Evolutionary conservation across 2,113 vertebrate species (phyloP).

Genomic region (Mastomys natalensis): DNA sequence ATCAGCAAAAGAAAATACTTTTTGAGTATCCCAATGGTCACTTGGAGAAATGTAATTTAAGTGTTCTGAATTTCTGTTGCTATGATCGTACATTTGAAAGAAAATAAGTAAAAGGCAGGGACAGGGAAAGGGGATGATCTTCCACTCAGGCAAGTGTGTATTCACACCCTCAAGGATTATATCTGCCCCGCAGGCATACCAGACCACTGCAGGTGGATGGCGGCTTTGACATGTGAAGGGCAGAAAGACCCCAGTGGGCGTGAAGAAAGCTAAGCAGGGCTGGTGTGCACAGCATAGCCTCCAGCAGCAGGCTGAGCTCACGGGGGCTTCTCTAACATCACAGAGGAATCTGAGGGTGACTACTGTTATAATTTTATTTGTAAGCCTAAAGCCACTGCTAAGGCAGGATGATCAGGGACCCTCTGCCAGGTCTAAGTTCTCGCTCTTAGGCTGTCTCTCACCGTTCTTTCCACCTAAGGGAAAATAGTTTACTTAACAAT

Average conservation of each 20-base stretch:
- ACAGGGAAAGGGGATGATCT: neutral
- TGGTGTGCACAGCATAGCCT: no score
- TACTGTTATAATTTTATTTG: neutral
- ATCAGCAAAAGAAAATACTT: neutral
- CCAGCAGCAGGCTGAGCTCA: accelerated
- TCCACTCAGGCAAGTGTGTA: neutral
- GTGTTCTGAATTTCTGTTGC: neutral
- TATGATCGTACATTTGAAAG: neutral
- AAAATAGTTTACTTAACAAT: neutral
- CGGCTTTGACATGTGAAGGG: neutral
- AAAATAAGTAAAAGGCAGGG: neutral
- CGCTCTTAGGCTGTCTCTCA: neutral
- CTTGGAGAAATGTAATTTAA: neutral
- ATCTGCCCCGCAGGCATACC: neutral
- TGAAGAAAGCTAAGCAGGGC: neutral
- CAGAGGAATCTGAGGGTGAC: neutral
- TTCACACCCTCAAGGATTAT: neutral
- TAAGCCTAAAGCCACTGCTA: neutral
- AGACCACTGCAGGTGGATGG: accelerated
- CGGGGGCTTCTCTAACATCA: neutral
- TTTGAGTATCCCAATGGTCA: conserved; percentile 14
- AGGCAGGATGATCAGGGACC: neutral
- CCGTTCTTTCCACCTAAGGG: neutral
- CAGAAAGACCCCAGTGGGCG: accelerated
- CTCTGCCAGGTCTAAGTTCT: neutral